Conservation (phyloP, 2,797 vertebrate genomes). For the Platalea minor region DNA sequence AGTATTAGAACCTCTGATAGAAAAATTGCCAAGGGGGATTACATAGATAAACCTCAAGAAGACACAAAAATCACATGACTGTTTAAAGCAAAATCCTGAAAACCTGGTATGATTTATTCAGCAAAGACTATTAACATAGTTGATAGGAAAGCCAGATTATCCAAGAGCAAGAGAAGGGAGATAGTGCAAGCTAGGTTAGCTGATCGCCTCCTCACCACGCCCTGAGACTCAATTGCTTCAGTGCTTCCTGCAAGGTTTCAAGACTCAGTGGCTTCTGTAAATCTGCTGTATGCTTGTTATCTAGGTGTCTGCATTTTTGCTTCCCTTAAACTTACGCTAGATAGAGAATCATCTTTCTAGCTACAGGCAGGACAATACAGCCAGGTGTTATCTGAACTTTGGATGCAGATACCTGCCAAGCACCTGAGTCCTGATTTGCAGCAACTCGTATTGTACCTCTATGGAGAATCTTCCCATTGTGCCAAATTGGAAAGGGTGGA, state of each 20-base stretch:
- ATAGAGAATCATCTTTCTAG: background rate
- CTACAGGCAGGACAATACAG: background rate
- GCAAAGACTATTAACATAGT: background rate
- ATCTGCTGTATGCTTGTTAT: background rate
- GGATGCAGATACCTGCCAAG: constrained; percentile 18
- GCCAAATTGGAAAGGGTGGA: constrained; percentile 7
- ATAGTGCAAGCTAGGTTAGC: background rate
- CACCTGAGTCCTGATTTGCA: constrained; percentile 43
- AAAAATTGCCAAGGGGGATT: constrained; percentile 3
- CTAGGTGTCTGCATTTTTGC: background rate
- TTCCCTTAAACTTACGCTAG: background rate
- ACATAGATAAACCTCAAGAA: background rate
- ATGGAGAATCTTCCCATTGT: background rate
- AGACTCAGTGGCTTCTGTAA: background rate
- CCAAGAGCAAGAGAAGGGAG: background rate
- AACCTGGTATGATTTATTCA: background rate
- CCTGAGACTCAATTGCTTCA: background rate
- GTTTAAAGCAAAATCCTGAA: background rate
- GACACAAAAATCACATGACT: background rate
- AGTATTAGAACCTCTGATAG: background rate
- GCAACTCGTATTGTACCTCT: background rate
- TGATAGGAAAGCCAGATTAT: background rate
- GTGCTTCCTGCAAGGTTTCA: background rate
- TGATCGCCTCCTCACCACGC: background rate
- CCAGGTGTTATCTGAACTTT: constrained; percentile 35